These are phyloP conservation scores for Lapara coniferarum DNA, from an alignment of 2,888 invertebrate genomes.

Conservation along the genomic window DNA sequence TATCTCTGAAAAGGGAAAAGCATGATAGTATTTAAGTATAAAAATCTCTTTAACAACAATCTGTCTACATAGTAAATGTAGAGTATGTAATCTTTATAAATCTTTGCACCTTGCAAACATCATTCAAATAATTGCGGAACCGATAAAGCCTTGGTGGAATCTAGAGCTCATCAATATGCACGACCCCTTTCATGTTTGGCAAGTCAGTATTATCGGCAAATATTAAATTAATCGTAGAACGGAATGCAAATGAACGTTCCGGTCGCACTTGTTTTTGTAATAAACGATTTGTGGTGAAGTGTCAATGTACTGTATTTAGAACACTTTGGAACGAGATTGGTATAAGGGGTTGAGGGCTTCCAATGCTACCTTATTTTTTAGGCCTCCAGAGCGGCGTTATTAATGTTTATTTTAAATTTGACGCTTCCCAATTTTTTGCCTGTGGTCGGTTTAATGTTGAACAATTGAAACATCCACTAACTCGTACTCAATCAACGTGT, in stretches of 20 bases:
- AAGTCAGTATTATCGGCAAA: constrained; percentile 12
- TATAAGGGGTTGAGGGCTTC: neutral
- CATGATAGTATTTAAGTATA: too few relatives aligned
- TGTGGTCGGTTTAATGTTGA: too few relatives aligned
- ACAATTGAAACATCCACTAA: too few relatives aligned
- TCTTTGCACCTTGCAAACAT: neutral
- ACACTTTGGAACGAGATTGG: neutral
- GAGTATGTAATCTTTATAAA: too few relatives aligned
- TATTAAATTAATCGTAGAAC: constrained; percentile 5
- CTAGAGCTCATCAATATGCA: constrained; percentile 10
- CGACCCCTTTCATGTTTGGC: constrained; percentile 15
- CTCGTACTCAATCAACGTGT: too few relatives aligned
- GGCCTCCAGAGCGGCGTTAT: too few relatives aligned
- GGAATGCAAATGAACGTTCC: neutral
- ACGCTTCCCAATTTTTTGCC: too few relatives aligned
- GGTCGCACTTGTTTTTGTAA: neutral
- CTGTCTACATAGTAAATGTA: too few relatives aligned
- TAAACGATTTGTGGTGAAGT: neutral
- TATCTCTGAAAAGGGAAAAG: too few relatives aligned
- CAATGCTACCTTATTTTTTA: too few relatives aligned
- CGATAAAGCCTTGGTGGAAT: neutral
- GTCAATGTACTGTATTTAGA: neutral
- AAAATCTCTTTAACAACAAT: too few relatives aligned
- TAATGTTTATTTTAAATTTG: too few relatives aligned
- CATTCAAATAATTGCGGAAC: constrained; percentile 11